Evolutionary conservation across 2,888 invertebrate genomes (phyloP).

Genomic region (Philonicus albiceps): DNA sequence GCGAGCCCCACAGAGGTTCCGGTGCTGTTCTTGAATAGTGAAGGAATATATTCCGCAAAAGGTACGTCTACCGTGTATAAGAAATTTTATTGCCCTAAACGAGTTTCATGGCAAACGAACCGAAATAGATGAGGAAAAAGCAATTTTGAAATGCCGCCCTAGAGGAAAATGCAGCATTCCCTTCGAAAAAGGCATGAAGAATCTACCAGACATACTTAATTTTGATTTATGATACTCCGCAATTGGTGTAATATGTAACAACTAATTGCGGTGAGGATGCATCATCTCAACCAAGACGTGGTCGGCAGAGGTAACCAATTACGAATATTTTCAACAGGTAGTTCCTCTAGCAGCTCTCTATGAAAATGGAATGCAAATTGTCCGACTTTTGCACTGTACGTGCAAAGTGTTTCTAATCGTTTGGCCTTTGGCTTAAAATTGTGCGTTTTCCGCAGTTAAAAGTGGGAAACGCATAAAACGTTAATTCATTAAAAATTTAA

Average conservation of each 20-base stretch:
- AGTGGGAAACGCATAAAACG: background rate
- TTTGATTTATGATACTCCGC: background rate
- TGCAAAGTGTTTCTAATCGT: background rate
- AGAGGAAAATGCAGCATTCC: background rate
- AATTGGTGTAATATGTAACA: background rate
- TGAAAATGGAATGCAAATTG: background rate
- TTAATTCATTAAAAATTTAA: background rate
- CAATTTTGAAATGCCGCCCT: background rate
- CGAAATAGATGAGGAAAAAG: conserved; percentile 12
- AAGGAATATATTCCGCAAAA: background rate
- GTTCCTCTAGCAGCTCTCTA: background rate
- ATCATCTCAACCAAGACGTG: background rate
- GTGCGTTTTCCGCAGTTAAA: background rate
- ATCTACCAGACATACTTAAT: background rate
- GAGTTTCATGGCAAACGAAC: conserved; percentile 21
- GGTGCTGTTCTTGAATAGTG: background rate
- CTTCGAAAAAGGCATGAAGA: background rate
- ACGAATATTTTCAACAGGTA: background rate
- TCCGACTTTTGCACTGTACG: background rate
- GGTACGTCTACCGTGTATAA: background rate
- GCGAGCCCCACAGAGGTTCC: background rate
- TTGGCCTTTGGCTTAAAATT: background rate
- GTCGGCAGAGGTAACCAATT: background rate
- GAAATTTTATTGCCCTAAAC: conserved; percentile 24
- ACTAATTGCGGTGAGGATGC: background rate